Base-by-base conservation (phyloP, 2,888 invertebrate species). In the Lithophane ornitopus region DNA sequence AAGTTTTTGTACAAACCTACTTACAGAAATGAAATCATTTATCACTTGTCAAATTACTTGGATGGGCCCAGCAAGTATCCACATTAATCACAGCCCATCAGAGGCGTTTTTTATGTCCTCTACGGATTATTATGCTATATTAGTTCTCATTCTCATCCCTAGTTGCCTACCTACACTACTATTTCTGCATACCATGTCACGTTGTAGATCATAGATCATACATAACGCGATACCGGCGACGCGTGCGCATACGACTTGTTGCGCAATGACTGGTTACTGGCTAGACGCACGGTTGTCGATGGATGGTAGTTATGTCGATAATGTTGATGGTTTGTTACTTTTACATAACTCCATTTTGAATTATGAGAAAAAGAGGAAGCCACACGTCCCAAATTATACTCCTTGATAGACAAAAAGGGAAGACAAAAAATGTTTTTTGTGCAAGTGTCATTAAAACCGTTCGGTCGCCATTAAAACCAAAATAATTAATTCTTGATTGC, bases 161-260 rank as follows among this genome's bases (percentile, higher is more conserved):
- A 73, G 41, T 16, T 49, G 8, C 41, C 67, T 61, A 66, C 41
- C 9, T n/a, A 28, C n/a, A 49, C 26, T 14, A 14, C 9, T 41
- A 49, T 73, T 72, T 66, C 46, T 63, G 52, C 63, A 66, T 78
- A 74, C 65, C 79, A 75, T 81, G 81, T 65, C 79, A 59, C 76
- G 28, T 54, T 70, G 41, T 44, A 28, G 54, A 79, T 59, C 58
- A 54, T 66, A 74, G 74, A 74, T 78, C 78, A 62, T 75, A 72
- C 81, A 81, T 85, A 75, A 70, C 78, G 28, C 70, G 67, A 58
- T 62, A 41, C 44, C 52, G 58, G 52, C 74, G 80, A 81, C 80
- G 88, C 88, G 80, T 85, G 84, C 83, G 82, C 78, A 72, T 77
- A 81, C 61, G 71, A 81, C 49, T 61, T 58, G 75, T 89, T 89